Evolutionary conservation across 64 coral and sea anemone genomes (phyloP).

Genomic region (Dendrophyllia cribrosa): DNA sequence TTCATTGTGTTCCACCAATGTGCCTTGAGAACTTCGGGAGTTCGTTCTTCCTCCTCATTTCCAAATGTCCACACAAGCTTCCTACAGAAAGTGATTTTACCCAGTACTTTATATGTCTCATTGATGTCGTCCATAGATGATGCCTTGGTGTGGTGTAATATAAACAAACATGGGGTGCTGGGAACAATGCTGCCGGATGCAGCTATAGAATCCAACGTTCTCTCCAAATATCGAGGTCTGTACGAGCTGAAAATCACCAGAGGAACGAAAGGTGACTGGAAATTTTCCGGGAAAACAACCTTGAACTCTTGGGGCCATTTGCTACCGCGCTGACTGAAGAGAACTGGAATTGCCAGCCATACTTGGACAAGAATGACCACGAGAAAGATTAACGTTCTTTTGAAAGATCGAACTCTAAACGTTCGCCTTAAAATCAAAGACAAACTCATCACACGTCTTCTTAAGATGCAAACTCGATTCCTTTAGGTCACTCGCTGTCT

Average conservation of each 20-base stretch:
- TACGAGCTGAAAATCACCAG: constrained; percentile 94
- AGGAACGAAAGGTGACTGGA: constrained; percentile 69
- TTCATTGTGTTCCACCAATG: constrained; percentile 98
- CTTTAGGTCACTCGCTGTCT: no score
- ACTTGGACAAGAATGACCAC: constrained; percentile 80
- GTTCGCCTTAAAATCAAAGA: constrained; percentile 63
- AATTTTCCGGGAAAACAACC: constrained; percentile 58
- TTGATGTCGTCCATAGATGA: constrained; percentile 94
- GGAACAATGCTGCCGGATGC: constrained; percentile 68
- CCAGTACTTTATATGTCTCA: constrained; percentile 90
- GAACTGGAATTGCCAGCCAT: constrained; percentile 86
- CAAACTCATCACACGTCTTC: constrained; percentile 30
- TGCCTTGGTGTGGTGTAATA: constrained; percentile 90
- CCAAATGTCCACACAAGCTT: constrained; percentile 96
- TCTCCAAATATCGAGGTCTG: constrained; percentile 88
- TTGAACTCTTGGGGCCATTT: constrained; percentile 84
- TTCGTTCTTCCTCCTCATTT: constrained; percentile 88
- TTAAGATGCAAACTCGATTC: neutral
- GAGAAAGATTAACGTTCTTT: constrained; percentile 82
- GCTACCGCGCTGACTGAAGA: constrained; percentile 67
- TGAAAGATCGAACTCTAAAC: constrained; percentile 82
- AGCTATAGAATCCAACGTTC: constrained; percentile 85
- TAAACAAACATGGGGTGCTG: constrained; percentile 85
- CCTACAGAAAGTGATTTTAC: constrained; percentile 90
- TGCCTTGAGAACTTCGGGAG: constrained; percentile 82